Percentiles rank a stretch among this genome's conserved stretches.
Conservation (phyloP, 2,113 vertebrate genomes). For the Etheostoma spectabile region DNA sequence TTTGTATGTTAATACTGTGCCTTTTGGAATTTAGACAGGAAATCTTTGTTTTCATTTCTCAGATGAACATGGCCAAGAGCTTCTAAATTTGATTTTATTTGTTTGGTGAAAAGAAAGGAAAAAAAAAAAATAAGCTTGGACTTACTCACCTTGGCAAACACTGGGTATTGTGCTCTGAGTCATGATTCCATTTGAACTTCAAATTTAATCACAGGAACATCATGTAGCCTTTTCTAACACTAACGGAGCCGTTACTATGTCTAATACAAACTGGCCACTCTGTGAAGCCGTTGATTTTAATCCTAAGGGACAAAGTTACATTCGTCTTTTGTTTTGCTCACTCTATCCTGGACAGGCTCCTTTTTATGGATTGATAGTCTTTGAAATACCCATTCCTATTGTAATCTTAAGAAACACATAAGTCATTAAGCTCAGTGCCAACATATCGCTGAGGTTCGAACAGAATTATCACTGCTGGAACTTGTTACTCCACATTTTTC, state of each 20-base stretch:
- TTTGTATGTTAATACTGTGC: slow-evolving; percentile 99
- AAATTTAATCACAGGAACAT: slow-evolving; percentile 92
- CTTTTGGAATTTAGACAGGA: slow-evolving; percentile 96
- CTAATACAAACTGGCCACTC: slow-evolving; percentile 88
- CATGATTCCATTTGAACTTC: slow-evolving; percentile 96
- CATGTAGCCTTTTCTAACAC: slow-evolving; percentile 91
- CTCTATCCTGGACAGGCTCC: slow-evolving; percentile 99
- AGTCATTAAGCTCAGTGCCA: slow-evolving; percentile 89
- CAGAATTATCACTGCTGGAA: slow-evolving; percentile 91
- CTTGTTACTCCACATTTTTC: slow-evolving; percentile 88
- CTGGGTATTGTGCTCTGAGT: slow-evolving; percentile 95
- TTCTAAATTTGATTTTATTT: slow-evolving; percentile 86
- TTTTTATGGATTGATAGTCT: slow-evolving; percentile 92
- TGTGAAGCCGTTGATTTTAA: slow-evolving; percentile 88
- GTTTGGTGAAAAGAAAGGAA: slow-evolving; percentile 83
- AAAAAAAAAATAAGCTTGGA: slow-evolving; percentile 89
- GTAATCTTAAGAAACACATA: slow-evolving; percentile 90
- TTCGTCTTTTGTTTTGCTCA: slow-evolving; percentile 90
- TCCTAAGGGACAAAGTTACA: slow-evolving; percentile 87
- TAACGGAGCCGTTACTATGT: slow-evolving; percentile 90
- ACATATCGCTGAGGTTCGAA: slow-evolving; percentile 89
- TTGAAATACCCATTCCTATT: slow-evolving; percentile 98
- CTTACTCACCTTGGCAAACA: slow-evolving; percentile 99
- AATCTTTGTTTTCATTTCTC: slow-evolving; percentile 96
- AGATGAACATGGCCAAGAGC: slow-evolving; percentile 97